Evolutionary conservation across 2,888 invertebrate genomes (phyloP), one percentile per base, ranked within the genome.

Genomic region (Mesopsocus fuscifrons): DNA sequence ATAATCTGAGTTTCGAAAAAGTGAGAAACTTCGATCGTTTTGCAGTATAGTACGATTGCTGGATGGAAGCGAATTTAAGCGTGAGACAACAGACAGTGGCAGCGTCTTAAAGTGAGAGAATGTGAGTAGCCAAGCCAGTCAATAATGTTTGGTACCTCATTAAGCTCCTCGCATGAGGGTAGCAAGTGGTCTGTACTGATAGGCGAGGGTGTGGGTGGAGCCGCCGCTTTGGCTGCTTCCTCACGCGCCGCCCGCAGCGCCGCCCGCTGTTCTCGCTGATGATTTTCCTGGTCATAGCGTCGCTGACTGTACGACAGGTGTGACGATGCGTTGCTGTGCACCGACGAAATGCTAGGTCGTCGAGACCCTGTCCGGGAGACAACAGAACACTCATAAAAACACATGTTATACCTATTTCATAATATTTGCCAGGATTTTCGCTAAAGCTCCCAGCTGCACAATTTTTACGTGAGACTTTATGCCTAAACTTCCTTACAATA

Each of bases 361-460:
- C 84, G 71, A 58, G 83, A 83, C 71, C 83, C 84, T 84, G 63
- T 26, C n/a, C n/a, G n/a, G n/a, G n/a, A n/a, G n/a, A n/a, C n/a
- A n/a, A n/a, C n/a, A n/a, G n/a, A 9, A 15, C 26, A 32, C 5
- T 32, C 22, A 23, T 26, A 46, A 40, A 41, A 23, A 15, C 13
- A 32, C 4, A 26, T 30, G n/a, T n/a, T n/a, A n/a, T 8, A 11
- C 11, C 5, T 13, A 17, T 23, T 35, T 21, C n/a, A n/a, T n/a
- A n/a, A n/a, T n/a, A n/a, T n/a, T n/a, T n/a, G n/a, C n/a, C n/a
- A n/a, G n/a, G n/a, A n/a, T n/a, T n/a, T n/a, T n/a, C n/a, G n/a
- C n/a, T n/a, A n/a, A n/a, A n/a, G n/a, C n/a, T n/a, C n/a, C n/a
- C n/a, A n/a, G n/a, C n/a, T n/a, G n/a, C n/a, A n/a, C n/a, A n/a